Base-by-base conservation (phyloP, 1,140 invertebrate genomes). In the Patella vulgata region DNA sequence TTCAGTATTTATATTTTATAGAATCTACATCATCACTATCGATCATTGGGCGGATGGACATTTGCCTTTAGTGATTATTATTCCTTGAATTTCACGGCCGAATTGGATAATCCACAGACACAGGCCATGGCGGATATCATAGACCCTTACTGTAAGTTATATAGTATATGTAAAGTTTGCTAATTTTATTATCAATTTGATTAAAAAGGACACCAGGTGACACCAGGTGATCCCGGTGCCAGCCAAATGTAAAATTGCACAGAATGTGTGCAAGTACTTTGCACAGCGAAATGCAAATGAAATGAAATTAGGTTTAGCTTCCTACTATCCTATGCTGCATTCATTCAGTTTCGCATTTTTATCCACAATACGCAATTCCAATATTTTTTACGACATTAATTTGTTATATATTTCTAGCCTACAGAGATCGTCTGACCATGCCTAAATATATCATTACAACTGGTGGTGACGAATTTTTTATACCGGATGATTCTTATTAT, bases 381-480 rank as follows among this genome's bases (percentile, higher is more conserved):
- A n/a, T n/a, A n/a, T n/a, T n/a, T n/a, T n/a, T n/a, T n/a, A n/a
- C n/a, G n/a, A n/a, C n/a, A n/a, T n/a, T n/a, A n/a, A n/a, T n/a
- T n/a, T n/a, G n/a, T 36, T 36, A 25, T 1, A 19, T 2, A n/a
- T n/a, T 8, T 57, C 4, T 63, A 82, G 80, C 66, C 28, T 82
- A 81, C 62, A 73, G 66, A 25, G 73, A 78, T 21, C 44, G 80
- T 43, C 60, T 61, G 48, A 73, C 46, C 8, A 77, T 78, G 53
- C 70, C 76, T 1, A 79, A 81, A 47, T 59, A 72, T 42, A 74
- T 81, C 9, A 67, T 78, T 21, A 73, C 68, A 19, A 76, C 78
- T 1, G 71, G 72, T 11, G 77, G 78, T 4, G 80, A 82, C 55
- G 77, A 82, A 57, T 82, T 82, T 56, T 82, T 82, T 59, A 63